Base-by-base conservation (phyloP, 2,888 invertebrate species). In the Mechanitis messenoides region DNA sequence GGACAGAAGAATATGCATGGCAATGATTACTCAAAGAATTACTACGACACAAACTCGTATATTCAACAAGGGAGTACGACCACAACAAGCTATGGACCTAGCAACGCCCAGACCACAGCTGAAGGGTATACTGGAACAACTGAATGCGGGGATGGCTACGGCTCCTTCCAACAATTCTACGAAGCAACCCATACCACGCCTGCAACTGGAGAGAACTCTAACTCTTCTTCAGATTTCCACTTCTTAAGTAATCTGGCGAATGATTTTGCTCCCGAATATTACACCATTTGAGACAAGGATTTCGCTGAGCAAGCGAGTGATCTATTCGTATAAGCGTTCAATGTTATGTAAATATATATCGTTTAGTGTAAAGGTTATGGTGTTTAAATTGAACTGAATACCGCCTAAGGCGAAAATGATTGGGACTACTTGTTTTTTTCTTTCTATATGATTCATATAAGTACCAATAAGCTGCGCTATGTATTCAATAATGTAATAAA, bases 141-240 rank as follows among this genome's bases (percentile, higher is more conserved):
- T 1, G 94, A 94, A 69, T 91, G 92, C 67, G 91, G 87, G 65
- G 94, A 94, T 63, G 91, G 91, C 65, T 94, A 94, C 79, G 93
- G 92, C 70, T 92, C 92, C 63, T 94, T 93, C 80, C 93, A 93
- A 69, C 94, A 94, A 77, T 94, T 93, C 80, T 95, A 95, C 80
- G 90, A 92, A 60, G 90, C 90, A 63, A 90, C 84, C 63, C 90
- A 91, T 75, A 86, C 90, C 61, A 79, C 91, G 4, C 87, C 90
- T 46, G 77, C 92, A 20, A 75, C 92, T 33, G 93, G 94, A 56
- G 96, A 96, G 74, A 96, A 96, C 85, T 96, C 95, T 73, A 96
- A 96, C 81, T 96, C 95, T 80, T 96, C 96, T n/a, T 96, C 97
- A 42, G 97, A 97, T 85, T 97, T 97, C 86, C 97, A 97, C 84